Evolutionary conservation across 2,888 invertebrate genomes (phyloP).

Genomic region (Nephrotoma flavescens): DNA sequence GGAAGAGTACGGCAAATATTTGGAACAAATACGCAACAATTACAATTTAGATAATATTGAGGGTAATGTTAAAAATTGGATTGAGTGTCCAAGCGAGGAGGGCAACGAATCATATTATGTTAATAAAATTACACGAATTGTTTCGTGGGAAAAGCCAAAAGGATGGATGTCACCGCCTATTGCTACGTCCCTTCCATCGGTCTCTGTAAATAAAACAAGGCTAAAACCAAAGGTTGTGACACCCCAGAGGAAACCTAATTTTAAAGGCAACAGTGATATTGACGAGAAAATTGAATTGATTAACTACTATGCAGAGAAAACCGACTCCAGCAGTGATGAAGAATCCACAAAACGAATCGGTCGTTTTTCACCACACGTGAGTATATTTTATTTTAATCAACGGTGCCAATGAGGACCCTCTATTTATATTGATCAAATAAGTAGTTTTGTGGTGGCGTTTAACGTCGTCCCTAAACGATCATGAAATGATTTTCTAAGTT

Average conservation of each 20-base stretch:
- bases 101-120: conserved; percentile 12
- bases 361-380: background rate
- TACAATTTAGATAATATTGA: background rate
- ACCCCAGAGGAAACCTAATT: background rate
- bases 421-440: background rate
- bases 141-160: conserved; percentile 14
- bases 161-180: conserved; percentile 13
- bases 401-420: conserved; percentile 9
- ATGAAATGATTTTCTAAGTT: conserved; percentile 12
- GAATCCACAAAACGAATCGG: conserved; percentile 15
- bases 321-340: conserved; percentile 30
- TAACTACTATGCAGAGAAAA: conserved; percentile 39
- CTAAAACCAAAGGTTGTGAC: conserved; percentile 7
- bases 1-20: conserved; percentile 27
- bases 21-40: background rate
- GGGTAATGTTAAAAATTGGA: conserved; percentile 4
- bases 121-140: conserved; percentile 13
- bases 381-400: background rate
- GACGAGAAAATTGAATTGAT: conserved; percentile 41
- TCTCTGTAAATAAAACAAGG: conserved; percentile 9
- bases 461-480: background rate
- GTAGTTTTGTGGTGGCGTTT: background rate
- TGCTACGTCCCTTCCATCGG: conserved; percentile 15
- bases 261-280: conserved; percentile 11
- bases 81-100: conserved; percentile 12